phyloP scores from a whole-genome alignment of 2,113 vertebrate genomes.

The Seriola aureovittata region DNA sequence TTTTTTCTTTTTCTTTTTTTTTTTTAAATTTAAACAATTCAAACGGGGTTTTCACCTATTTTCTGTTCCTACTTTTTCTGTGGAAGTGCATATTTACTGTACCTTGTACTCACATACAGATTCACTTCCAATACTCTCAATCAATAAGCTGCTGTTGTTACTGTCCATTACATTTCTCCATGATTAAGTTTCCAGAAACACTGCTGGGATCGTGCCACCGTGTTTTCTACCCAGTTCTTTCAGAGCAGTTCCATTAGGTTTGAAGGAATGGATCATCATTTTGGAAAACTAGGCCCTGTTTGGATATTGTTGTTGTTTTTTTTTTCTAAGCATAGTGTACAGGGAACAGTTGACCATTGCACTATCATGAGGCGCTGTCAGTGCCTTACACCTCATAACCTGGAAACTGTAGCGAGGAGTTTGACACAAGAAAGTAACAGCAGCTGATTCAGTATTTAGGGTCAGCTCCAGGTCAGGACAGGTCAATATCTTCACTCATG shows the following conservation, averaged over 20 bases:
- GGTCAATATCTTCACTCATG: conserved; percentile 16
- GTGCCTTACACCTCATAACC: conserved; percentile 71
- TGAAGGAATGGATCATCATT: conserved; percentile 12
- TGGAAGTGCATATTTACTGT: conserved; percentile 59
- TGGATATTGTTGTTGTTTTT: background rate
- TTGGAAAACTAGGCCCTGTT: background rate
- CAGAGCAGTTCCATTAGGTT: background rate
- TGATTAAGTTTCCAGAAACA: background rate
- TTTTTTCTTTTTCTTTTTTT: background rate
- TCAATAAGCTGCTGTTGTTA: conserved; percentile 24
- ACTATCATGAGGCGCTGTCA: conserved; percentile 48
- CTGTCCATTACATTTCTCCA: conserved; percentile 22
- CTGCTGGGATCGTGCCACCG: conserved; percentile 2
- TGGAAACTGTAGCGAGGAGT: conserved; percentile 33
- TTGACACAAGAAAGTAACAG: background rate
- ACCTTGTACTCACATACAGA: background rate
- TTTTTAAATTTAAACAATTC: background rate
- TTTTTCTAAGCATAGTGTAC: conserved; percentile 25
- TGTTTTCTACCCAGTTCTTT: conserved; percentile 7
- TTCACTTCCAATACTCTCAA: background rate
- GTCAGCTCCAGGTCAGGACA: conserved; percentile 16
- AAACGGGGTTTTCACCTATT: background rate
- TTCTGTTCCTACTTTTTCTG: conserved; percentile 32
- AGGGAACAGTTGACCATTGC: conserved; percentile 56
- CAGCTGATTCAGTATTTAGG: conserved; percentile 19